Percentiles rank a stretch among this genome's conserved stretches.
Conservation (phyloP, 2,113 vertebrate genomes). For the Daboia siamensis region DNA sequence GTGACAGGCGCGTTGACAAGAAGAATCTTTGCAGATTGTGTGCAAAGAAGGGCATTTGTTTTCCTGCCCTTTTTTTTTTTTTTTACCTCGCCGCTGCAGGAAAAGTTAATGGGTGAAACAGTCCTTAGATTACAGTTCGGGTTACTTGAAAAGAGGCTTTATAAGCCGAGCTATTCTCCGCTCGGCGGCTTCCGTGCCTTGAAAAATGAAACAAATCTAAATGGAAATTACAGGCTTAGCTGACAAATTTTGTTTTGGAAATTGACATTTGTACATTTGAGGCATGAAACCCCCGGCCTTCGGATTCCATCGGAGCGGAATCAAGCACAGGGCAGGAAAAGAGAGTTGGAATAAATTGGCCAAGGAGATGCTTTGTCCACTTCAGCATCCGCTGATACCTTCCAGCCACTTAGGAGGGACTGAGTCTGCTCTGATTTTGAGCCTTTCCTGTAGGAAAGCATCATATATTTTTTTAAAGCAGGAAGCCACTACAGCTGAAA, state of each 20-base stretch:
- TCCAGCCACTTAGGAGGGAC: background rate
- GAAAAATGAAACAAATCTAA: conserved; percentile 70
- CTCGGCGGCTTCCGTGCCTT: conserved; percentile 59
- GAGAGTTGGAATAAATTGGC: background rate
- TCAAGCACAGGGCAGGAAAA: background rate
- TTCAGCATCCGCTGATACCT: background rate
- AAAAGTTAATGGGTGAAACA: background rate
- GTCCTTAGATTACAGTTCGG: conserved; percentile 58
- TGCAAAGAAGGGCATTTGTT: background rate
- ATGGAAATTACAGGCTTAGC: conserved; percentile 69
- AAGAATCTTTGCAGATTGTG: conserved; percentile 14
- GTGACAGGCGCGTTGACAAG: conserved; percentile 63
- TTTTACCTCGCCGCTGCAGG: background rate
- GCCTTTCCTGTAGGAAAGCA: background rate
- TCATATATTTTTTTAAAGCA: background rate
- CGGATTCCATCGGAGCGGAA: background rate
- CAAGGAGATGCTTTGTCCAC: background rate
- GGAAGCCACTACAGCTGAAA: background rate
- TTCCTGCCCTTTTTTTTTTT: background rate
- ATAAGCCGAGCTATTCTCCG: conserved; percentile 64
- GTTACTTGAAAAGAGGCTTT: conserved; percentile 67
- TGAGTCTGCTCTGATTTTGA: background rate
- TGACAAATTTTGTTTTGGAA: conserved; percentile 55
- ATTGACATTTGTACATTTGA: conserved; percentile 56
- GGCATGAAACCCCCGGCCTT: background rate